Conservation (phyloP, 37 sponge, comb jelly and placozoan genomes). For the Ephydatia muelleri region DNA sequence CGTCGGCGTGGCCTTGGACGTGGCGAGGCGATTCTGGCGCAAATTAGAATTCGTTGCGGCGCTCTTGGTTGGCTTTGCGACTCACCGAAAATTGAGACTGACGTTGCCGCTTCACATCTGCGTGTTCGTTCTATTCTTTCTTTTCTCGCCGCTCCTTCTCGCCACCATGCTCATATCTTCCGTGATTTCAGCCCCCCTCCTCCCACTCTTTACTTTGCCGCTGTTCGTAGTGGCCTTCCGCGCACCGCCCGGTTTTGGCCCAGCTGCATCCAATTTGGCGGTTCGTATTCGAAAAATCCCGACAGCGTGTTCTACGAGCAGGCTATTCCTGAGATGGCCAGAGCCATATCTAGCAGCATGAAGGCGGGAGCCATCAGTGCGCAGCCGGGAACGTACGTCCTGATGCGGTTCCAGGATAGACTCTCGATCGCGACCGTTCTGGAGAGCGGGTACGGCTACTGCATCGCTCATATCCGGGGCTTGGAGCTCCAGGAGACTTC, state of each 20-base stretch:
- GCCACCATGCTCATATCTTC: constrained; percentile 45
- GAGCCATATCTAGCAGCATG: constrained; percentile 4
- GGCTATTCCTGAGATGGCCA: constrained; percentile 33
- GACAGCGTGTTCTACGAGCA: constrained; percentile 82
- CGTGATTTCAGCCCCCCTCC: constrained; percentile 57
- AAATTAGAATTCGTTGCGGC: constrained; percentile 30
- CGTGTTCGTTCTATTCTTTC: constrained; percentile 26
- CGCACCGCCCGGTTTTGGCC: constrained; percentile 79
- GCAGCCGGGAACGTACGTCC: constrained; percentile 42
- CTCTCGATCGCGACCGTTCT: constrained; percentile 40
- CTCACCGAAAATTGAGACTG: constrained; percentile 15
- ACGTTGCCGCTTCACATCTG: background rate
- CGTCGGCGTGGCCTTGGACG: constrained; percentile 26
- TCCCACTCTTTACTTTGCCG: constrained; percentile 81
- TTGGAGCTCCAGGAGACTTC: constrained; percentile 92
- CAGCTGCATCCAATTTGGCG: constrained; percentile 26
- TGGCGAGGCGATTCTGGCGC: constrained; percentile 12
- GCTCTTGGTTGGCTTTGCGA: constrained; percentile 20
- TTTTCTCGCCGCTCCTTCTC: constrained; percentile 51
- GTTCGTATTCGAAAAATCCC: constrained; percentile 22
- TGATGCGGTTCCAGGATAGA: constrained; percentile 79
- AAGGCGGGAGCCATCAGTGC: constrained; percentile 24
- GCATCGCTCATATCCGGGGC: constrained; percentile 43
- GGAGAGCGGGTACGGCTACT: constrained; percentile 70
- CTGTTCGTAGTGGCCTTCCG: constrained; percentile 68